Evolutionary conservation across 1,140 invertebrate species (phyloP), one percentile per base, ranked within the genome.

Genomic region (Bactericera cockerelli): DNA sequence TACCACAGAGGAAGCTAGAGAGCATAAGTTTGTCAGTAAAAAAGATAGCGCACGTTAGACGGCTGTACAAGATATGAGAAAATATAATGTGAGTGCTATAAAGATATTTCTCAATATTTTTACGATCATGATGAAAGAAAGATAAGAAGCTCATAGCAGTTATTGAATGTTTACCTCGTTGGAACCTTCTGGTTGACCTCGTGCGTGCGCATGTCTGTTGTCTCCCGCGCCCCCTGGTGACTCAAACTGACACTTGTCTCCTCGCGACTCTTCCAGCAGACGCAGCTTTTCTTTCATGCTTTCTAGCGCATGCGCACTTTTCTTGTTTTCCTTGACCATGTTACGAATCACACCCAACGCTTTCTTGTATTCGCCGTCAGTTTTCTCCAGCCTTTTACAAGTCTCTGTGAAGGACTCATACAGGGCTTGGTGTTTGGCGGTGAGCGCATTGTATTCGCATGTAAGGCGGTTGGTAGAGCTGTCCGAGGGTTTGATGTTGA

Each of bases 311-410:
- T 49, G 22, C 4, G 4, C 3, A 16, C 19, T 49, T 16, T 49
- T 49, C 42, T 49, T 49, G 19, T 49, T 49, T 16, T 49, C 42
- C n/a, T 49, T 49, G 8, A 49, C 42, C 42, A 49, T 49, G 22
- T 49, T 49, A n/a, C 42, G 42, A n/a, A 49, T 49, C 8, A 49
- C 22, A 16, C n/a, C 42, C n/a, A 49, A 16, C n/a, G 42, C 22
- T 49, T 49, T 49, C 42, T 49, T 49, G 19, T 49, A 49, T n/a
- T 49, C 42, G 4, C 4, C n/a, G 22, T 49, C 42, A 8, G 22
- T 22, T 49, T 49, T 49, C 22, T 49, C 42, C 3, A 49, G 22
- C 42, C 22, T 4, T 16, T 49, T 49, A 16, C 42, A 22, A 22
- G 42, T 49, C 8, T 49, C 42, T 8, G n/a, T 49, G 42, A 49